These are phyloP conservation scores for Tryphoninae sp. DNA, from an alignment of 2,888 invertebrate genomes.

Conservation along the genomic window DNA sequence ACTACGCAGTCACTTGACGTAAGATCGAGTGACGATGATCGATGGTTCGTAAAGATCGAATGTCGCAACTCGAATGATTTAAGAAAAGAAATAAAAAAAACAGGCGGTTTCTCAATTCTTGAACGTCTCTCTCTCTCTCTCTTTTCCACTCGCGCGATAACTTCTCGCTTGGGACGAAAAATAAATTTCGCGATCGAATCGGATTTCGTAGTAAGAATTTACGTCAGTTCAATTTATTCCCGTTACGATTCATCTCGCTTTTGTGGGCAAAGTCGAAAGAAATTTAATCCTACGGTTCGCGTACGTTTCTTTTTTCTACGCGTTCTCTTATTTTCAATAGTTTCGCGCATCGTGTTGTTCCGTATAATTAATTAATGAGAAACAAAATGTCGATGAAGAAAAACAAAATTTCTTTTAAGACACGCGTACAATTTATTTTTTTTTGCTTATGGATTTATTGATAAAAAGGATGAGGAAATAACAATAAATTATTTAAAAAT, in stretches of 20 bases:
- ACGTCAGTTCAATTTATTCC: constrained; percentile 40
- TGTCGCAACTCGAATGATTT: constrained; percentile 25
- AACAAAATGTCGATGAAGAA: neutral
- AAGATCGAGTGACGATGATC: constrained; percentile 53
- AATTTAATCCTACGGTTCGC: neutral
- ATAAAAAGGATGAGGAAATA: no score
- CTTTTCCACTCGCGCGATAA: neutral
- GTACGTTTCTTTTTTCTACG: constrained; percentile 3
- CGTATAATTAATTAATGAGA: constrained; percentile 24
- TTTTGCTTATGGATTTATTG: no score
- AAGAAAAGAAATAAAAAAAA: constrained; percentile 12
- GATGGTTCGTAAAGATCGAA: constrained; percentile 33
- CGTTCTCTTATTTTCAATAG: neutral
- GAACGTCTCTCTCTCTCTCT: neutral
- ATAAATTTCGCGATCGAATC: constrained; percentile 27
- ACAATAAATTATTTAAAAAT: no score
- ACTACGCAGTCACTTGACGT: constrained; percentile 33
- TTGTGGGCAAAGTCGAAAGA: neutral
- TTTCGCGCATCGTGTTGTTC: neutral
- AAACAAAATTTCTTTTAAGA: no score
- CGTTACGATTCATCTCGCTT: constrained; percentile 22
- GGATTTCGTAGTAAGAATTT: constrained; percentile 17
- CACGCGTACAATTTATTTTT: no score
- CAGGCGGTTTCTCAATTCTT: neutral
- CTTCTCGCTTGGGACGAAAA: constrained; percentile 1